phyloP scores from a whole-genome alignment of 2,797 vertebrate species.

The Hyperoplus immaculatus region DNA sequence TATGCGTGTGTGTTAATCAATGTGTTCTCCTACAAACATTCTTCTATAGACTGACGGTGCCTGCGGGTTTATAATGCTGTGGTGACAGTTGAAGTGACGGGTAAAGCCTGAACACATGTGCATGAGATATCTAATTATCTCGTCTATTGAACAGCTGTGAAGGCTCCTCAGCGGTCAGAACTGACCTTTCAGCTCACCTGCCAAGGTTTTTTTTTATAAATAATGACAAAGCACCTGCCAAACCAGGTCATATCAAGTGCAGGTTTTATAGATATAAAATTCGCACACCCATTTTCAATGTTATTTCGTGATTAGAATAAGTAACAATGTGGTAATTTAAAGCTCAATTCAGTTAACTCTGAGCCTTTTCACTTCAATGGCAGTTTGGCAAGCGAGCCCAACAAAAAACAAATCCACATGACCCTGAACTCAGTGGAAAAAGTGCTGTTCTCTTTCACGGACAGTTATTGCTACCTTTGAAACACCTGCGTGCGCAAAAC shows the following conservation, averaged over 20 bases:
- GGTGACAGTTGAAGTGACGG: constrained; percentile 33
- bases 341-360: neutral
- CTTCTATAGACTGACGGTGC: neutral
- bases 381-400: neutral
- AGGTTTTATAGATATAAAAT: neutral
- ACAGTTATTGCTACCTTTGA: neutral
- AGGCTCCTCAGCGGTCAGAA: neutral
- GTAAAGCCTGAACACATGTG: constrained; percentile 3
- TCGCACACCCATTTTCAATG: neutral
- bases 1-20: constrained; percentile 6
- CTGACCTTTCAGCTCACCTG: constrained; percentile 21
- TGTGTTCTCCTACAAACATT: neutral
- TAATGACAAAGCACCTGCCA: neutral
- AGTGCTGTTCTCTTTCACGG: neutral
- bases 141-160: constrained; percentile 5
- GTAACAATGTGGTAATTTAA: neutral
- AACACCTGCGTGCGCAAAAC: constrained; percentile 26
- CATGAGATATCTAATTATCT: constrained; percentile 19
- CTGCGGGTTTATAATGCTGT: constrained; percentile 41
- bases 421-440: neutral
- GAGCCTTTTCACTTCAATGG: neutral
- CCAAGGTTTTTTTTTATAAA: neutral
- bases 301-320: constrained; percentile 15
- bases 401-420: neutral
- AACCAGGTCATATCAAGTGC: neutral